These are phyloP conservation scores for Scylla paramamosain DNA, from an alignment of 1,140 invertebrate genomes.

Conservation along the genomic window DNA sequence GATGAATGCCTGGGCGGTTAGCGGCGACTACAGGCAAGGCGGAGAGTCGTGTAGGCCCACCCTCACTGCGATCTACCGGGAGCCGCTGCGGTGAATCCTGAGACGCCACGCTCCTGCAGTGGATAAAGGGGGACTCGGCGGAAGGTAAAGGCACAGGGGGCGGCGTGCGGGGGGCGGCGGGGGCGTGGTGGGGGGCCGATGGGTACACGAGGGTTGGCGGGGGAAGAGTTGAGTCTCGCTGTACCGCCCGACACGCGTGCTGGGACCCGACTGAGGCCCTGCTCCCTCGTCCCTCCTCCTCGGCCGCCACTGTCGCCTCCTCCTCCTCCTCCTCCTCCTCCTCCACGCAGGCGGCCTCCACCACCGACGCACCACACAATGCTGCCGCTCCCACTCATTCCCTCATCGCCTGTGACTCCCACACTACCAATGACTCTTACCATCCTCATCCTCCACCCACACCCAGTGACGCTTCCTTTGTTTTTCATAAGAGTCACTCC, in stretches of 20 bases:
- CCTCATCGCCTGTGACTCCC: background rate
- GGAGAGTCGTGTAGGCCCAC: background rate
- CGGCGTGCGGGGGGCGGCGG: background rate
- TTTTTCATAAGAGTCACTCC: background rate
- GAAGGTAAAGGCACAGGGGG: background rate
- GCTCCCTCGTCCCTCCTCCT: too few species aligned
- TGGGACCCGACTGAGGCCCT: constrained; percentile 9
- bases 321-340: constrained; percentile 36
- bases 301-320: background rate
- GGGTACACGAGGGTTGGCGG: background rate
- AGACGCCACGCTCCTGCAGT: background rate
- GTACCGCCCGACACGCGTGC: constrained; percentile 28
- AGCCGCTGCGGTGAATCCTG: background rate
- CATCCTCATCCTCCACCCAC: background rate
- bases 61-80: background rate
- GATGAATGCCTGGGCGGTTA: background rate
- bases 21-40: constrained; percentile 3
- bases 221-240: background rate
- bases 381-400: constrained; percentile 1
- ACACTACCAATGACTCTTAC: background rate
- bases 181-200: background rate
- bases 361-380: constrained; percentile 32
- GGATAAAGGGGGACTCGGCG: background rate
- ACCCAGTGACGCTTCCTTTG: background rate
- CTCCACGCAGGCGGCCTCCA: constrained; percentile 47